Evolutionary conservation across 1,140 invertebrate species (phyloP), one percentile per base, ranked within the genome.

Genomic region (Cephus cinctus): DNA sequence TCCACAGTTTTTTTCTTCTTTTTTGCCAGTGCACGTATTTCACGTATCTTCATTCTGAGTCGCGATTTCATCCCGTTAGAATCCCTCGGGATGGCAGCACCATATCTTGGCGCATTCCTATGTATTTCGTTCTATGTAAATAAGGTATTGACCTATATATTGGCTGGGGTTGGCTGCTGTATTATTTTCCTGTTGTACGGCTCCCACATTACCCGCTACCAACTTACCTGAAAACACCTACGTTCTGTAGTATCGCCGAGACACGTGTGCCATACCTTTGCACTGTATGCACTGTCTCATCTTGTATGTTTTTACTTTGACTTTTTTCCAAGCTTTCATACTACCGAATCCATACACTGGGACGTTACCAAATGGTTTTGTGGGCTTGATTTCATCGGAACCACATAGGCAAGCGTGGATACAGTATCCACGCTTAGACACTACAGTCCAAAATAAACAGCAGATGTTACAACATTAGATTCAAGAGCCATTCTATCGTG

Each of bases 51-150:
- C 42, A 40, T 27, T 56, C 35, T n/a, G n/a, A n/a, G n/a, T n/a
- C n/a, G n/a, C 52, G 47, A 57, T 57, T 47, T 35, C 18, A 52
- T 55, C 41, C 43, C 19, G 36, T 54, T 48, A 46, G 47, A 25
- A 39, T 56, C 54, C 38, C 47, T 11, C 12, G 52, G 39, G 54
- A 47, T 8, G 8, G n/a, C 11, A 21, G 42, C 30, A 51, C 54
- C 47, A 30, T 56, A 56, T 56, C 32, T 50, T 12, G 25, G 3
- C n/a, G 40, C 21, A 55, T 55, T 51, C 43, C 39, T 14, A 30
- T n/a, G 48, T 25, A 18, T n/a, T 15, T 19, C 16, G 31, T 25
- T 38, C 41, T 43, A 47, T 35, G 43, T 14, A 43, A 54, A 50
- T 54, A 51, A 44, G 21, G 27, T 19, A 43, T 31, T 43, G 42